Evolutionary conservation across 2,888 invertebrate species (phyloP).

Genomic region (Tachina grossa): DNA sequence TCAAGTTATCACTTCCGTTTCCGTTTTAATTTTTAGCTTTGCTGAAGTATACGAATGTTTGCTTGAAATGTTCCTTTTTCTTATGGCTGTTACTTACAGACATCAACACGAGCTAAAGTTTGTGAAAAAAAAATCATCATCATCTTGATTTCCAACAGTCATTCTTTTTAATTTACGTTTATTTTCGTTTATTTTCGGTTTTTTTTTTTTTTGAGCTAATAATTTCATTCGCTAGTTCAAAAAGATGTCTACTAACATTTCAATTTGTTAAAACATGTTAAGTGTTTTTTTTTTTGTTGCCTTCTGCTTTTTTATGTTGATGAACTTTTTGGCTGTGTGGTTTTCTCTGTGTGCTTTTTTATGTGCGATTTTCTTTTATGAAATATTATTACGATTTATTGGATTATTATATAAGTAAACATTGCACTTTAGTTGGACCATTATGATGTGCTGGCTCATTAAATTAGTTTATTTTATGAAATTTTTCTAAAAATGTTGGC

Average conservation of each 20-base stretch:
- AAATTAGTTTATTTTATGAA: conserved; percentile 14
- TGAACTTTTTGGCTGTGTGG: background rate
- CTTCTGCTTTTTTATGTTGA: background rate
- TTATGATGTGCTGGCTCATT: conserved; percentile 15
- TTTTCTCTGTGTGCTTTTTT: background rate
- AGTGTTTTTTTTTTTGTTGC: background rate
- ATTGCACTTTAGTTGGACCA: background rate
- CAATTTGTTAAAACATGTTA: conserved; percentile 39
- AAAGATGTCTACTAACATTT: conserved; percentile 28
- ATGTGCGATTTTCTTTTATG: no score
- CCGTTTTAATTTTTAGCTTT: conserved; percentile 8
- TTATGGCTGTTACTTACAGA: conserved; percentile 6
- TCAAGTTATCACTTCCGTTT: conserved; percentile 64
- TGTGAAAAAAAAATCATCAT: conserved; percentile 28
- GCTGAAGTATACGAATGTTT: background rate
- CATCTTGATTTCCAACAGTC: conserved; percentile 31
- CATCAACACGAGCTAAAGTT: conserved; percentile 12
- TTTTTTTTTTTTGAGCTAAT: conserved; percentile 7
- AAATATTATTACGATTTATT: conserved; percentile 26
- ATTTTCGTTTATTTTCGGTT: background rate
- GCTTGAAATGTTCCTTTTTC: background rate
- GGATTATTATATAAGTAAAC: conserved; percentile 37
- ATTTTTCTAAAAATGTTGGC: background rate
- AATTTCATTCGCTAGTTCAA: conserved; percentile 12
- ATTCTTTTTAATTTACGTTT: conserved; percentile 47